A percentile compares a stretch with the other conserved stretches of the same genome.
These are phyloP conservation scores for Caenorhabditis inopinata DNA, from an alignment of 1,140 invertebrate genomes.

Conservation along the genomic window DNA sequence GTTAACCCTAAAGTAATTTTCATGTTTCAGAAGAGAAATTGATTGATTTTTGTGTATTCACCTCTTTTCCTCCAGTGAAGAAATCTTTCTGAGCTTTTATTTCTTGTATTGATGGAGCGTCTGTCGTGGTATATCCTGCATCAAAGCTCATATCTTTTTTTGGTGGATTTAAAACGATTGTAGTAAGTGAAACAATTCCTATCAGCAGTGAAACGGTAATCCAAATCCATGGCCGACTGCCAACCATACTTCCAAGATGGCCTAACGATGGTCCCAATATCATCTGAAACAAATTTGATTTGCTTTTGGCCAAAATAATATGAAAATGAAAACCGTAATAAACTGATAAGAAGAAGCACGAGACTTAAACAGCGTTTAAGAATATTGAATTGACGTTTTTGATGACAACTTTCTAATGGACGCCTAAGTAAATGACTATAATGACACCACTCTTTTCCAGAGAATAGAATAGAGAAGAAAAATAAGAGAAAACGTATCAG, in stretches of 20 bases:
- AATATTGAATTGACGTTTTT: neutral
- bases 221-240: neutral
- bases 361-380: constrained; percentile 25
- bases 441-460: neutral
- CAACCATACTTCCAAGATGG: neutral
- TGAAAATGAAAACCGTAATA: neutral
- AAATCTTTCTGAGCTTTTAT: neutral
- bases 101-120: neutral
- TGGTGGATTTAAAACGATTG: neutral
- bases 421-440: neutral
- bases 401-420: neutral
- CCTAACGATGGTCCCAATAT: neutral
- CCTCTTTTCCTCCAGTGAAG: neutral
- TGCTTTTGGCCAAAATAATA: neutral
- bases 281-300: neutral
- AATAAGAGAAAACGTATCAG: constrained; percentile 8
- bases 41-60: neutral
- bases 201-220: neutral
- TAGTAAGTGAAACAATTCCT: neutral
- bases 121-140: neutral
- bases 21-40: no score
- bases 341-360: neutral
- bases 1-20: no score
- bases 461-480: neutral
- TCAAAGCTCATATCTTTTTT: neutral